Base-by-base conservation (phyloP, 1,140 invertebrate species). In the Eupeodes corollae region DNA sequence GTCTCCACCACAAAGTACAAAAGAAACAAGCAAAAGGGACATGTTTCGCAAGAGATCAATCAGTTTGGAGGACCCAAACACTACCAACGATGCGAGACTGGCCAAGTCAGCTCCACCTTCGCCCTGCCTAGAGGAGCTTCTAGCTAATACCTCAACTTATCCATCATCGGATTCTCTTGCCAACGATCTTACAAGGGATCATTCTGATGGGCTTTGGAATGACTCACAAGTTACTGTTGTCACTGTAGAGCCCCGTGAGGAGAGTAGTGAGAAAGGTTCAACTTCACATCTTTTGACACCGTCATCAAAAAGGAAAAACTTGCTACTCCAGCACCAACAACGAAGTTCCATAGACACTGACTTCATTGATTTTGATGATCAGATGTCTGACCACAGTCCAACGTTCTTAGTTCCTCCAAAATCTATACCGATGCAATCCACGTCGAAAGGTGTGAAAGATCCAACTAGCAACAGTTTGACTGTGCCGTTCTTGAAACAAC, bases 181-280 rank as follows among this genome's bases (percentile, higher is more conserved):
- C 13, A 83, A 83, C 51, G 83, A 86, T 61, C 70, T 76, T 21
- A 82, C 80, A 57, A 75, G 83, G 59, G 85, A 88, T 63, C 84
- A 88, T 62, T 88, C 84, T 32, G 85, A 88, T 63, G 83, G 83
- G 32, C 81, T 85, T 57, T 89, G 86, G 86, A 89, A 88, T 68
- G 86, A 88, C 70, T 88, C 85, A 13, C 85, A 88, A 69, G 82
- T 82, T 1, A 89, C 86, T 2, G 83, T 88, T 13, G 70, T 88
- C 21, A 85, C 85, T 63, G 79, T 79, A 1, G 84, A 67, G 21
- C 57, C 61, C 13, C 47, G 52, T 6, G 61, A 64, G n/a, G 56
- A 58, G 14, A 59, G 55, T 18, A 76, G 75, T 38, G 71, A 71
- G 5, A 63, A 79, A 8, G 61, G 56, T 41, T 61, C 57, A 32